Percentiles rank a stretch among this genome's conserved stretches.
These are phyloP conservation scores for Nyctalus aviator DNA, from an alignment of 2,797 vertebrate species.

Conservation along the genomic window DNA sequence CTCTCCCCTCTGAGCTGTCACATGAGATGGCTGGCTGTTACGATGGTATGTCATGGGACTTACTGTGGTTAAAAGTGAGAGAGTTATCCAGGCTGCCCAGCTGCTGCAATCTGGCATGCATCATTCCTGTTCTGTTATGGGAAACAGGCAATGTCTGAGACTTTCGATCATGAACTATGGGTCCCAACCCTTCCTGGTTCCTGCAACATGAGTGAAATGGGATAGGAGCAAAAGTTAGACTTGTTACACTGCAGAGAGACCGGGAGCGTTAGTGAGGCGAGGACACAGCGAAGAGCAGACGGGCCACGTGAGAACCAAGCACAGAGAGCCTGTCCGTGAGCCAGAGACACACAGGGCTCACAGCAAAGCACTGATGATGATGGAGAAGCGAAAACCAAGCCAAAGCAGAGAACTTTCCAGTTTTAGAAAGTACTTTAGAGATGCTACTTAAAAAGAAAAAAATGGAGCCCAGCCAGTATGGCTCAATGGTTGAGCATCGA, in stretches of 20 bases:
- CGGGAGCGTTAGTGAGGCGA: conserved; percentile 90
- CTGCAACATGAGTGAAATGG: conserved; percentile 93
- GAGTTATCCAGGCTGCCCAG: conserved; percentile 96
- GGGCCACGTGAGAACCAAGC: conserved; percentile 60
- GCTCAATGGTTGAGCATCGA: too few relatives aligned
- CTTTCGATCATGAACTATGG: conserved; percentile 96
- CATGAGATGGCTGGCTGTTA: conserved; percentile 87
- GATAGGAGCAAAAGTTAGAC: conserved; percentile 91
- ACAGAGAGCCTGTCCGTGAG: conserved; percentile 69
- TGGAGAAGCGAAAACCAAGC: conserved; percentile 73
- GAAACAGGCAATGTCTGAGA: conserved; percentile 99
- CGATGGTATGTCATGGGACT: conserved; percentile 88
- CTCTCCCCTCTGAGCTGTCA: conserved; percentile 84
- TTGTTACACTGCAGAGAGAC: conserved; percentile 87
- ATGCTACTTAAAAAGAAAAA: conserved; percentile 59
- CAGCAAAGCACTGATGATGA: conserved; percentile 52
- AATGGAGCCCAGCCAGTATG: background rate
- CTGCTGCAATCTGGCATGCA: conserved; percentile 97
- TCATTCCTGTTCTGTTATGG: conserved; percentile 98
- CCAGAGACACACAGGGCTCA: conserved; percentile 77
- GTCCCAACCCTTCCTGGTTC: conserved; percentile 96
- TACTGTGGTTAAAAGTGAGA: conserved; percentile 99
- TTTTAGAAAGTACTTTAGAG: conserved; percentile 62
- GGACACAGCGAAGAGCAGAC: conserved; percentile 75
- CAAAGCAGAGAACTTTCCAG: conserved; percentile 67